These are phyloP conservation scores for Falcunculus frontatus DNA, from an alignment of 2,113 vertebrate species.

Conservation along the genomic window DNA sequence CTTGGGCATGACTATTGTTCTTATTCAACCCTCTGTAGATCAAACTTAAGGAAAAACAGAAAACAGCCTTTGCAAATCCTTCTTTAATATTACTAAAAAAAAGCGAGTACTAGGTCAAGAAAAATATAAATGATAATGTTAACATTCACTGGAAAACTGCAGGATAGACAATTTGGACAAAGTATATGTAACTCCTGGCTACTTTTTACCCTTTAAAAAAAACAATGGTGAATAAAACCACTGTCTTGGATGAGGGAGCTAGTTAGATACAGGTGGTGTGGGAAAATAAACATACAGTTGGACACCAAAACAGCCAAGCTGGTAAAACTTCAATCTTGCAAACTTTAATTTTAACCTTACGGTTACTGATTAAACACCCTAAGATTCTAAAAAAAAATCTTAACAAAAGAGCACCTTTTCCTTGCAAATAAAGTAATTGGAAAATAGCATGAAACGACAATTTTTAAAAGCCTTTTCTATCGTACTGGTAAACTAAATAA, in stretches of 20 bases:
- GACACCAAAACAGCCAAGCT: not conserved
- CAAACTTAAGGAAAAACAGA: not conserved
- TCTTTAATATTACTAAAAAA: not conserved
- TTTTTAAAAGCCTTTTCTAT: not conserved
- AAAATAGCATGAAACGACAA: not conserved
- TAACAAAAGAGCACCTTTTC: not conserved
- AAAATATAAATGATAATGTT: not conserved
- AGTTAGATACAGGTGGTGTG: not conserved
- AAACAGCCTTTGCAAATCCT: not conserved
- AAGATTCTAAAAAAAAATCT: not conserved
- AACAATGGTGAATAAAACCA: not conserved
- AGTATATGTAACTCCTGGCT: not conserved
- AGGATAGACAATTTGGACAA: not conserved
- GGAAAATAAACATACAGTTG: not conserved
- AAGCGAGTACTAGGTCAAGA: not conserved
- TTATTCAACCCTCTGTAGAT: not conserved
- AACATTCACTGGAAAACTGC: not conserved
- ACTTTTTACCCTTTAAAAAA: not conserved
- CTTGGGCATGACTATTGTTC: not conserved
- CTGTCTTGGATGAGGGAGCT: not conserved
- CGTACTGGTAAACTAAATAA: not conserved
- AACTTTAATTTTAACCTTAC: not conserved
- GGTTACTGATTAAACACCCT: constrained; percentile 15
- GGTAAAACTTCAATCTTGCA: constrained; percentile 30
- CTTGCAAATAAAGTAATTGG: not conserved